These are phyloP conservation scores for Phylloscopus trochiloides DNA, from an alignment of 2,113 vertebrate species.

Conservation along the genomic window DNA sequence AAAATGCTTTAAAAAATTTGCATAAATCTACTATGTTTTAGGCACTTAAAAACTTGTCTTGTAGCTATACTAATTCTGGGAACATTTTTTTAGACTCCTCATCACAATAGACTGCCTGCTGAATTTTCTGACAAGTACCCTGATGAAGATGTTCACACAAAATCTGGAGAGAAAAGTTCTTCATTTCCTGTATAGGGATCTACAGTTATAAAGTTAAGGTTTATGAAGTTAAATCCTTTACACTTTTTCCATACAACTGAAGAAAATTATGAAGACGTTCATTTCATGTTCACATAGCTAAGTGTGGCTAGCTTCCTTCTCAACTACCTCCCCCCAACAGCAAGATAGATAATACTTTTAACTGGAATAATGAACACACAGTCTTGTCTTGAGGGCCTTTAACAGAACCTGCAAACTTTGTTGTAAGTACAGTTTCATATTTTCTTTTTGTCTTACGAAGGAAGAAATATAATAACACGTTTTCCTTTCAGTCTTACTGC, in stretches of 20 bases:
- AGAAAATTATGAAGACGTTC: neutral
- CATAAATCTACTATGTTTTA: neutral
- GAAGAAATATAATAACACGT: accelerated
- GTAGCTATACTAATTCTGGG: conserved; percentile 37
- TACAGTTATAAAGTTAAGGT: conserved; percentile 28
- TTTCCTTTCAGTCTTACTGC: neutral
- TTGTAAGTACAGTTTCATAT: neutral
- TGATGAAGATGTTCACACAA: conserved; percentile 43
- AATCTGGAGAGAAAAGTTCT: neutral
- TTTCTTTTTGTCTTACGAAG: neutral
- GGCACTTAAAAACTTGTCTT: conserved; percentile 20
- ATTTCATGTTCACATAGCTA: neutral
- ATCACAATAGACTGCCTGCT: conserved; percentile 59
- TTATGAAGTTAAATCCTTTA: conserved; percentile 25
- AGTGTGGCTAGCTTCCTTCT: neutral
- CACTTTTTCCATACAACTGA: conserved; percentile 21
- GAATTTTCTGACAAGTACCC: conserved; percentile 39
- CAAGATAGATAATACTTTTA: neutral
- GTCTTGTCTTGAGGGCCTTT: neutral
- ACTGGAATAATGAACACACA: neutral
- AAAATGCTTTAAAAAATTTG: neutral
- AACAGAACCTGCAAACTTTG: neutral
- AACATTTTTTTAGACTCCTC: conserved; percentile 51
- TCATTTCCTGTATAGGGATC: neutral
- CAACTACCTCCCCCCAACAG: neutral